Base-by-base conservation (phyloP, 2,888 invertebrate species). In the Harpalus rubripes region DNA sequence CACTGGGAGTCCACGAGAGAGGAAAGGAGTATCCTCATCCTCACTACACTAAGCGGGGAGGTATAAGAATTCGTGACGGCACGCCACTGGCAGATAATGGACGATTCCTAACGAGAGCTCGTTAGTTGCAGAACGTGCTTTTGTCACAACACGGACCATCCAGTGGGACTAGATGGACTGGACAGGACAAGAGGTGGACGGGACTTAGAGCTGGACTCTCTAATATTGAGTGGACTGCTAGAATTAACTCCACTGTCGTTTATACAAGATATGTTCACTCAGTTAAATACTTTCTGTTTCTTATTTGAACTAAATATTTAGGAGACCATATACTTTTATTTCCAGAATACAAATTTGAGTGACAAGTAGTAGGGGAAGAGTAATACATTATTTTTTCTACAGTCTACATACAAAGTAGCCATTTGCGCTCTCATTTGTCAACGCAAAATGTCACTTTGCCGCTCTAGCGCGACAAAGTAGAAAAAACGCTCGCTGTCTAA, bases 71-170 rank as follows among this genome's bases (percentile, higher is more conserved):
- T 84, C 76, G 84, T 84, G 84, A 78, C 63, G 84, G 86, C 86
- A 86, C 87, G 86, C 85, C 87, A 86, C 87, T 87, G 87, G 76
- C 86, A 83, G 85, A 87, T 88, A 88, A 88, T 88, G 87, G 88
- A 87, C 87, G 86, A 87, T 87, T 88, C 88, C 80, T 88, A 89
- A 89, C 89, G 88, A 89, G 88, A 87, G 85, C 88, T 89, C 88
- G 88, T 89, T 88, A 89, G 88, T 85, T 86, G 85, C 86, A 86
- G 86, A 87, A 88, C 88, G 88, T 88, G 88, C 88, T 87, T 88
- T 88, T 88, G 88, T 88, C 88, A 87, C 88, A 88, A 88, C 88
- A 88, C 87, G 86, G 86, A 87, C 65, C 80, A 80, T 65, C 68
- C 65, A 22, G 7, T 5, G 12, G 44, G 41, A 58, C 76, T 78